Conservation (phyloP, 1,140 invertebrate genomes). For the Rhagoletis pomonella region DNA sequence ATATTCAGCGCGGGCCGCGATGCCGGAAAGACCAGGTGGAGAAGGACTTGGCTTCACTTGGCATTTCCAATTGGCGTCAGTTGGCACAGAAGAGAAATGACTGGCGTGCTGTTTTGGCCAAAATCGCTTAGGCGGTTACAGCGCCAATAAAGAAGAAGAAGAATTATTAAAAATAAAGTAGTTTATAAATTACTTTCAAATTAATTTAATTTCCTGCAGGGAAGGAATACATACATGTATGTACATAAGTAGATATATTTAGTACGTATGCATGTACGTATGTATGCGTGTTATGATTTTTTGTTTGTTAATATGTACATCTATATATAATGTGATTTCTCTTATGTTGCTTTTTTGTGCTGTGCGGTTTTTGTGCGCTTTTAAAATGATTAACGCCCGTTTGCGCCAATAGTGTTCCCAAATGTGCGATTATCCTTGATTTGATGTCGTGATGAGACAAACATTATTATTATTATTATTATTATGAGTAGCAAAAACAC, state of each 20-base stretch:
- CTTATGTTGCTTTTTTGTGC: background rate
- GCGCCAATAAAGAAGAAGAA: too few species aligned
- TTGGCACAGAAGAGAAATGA: too few species aligned
- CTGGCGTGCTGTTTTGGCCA: too few species aligned
- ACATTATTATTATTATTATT: constrained; percentile 50
- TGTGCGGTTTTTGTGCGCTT: constrained; percentile 45
- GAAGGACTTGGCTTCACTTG: too few species aligned
- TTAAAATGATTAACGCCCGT: constrained; percentile 55
- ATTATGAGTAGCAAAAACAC: background rate
- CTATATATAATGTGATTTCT: background rate
- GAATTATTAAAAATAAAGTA: too few species aligned
- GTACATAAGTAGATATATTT: background rate
- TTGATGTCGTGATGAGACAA: constrained; percentile 56
- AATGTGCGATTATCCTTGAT: constrained; percentile 58
- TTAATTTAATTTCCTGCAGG: too few species aligned
- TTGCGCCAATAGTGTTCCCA: constrained; percentile 57
- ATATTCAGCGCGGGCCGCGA: too few species aligned
- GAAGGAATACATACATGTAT: too few species aligned
- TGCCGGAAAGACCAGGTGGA: too few species aligned
- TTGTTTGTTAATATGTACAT: background rate
- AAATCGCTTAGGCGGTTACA: too few species aligned
- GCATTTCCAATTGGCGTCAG: too few species aligned
- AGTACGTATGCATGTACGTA: background rate
- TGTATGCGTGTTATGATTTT: background rate
- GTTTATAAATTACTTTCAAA: too few species aligned